Evolutionary conservation across 2,113 vertebrate species (phyloP).

Genomic region (Phaetusa simplex): DNA sequence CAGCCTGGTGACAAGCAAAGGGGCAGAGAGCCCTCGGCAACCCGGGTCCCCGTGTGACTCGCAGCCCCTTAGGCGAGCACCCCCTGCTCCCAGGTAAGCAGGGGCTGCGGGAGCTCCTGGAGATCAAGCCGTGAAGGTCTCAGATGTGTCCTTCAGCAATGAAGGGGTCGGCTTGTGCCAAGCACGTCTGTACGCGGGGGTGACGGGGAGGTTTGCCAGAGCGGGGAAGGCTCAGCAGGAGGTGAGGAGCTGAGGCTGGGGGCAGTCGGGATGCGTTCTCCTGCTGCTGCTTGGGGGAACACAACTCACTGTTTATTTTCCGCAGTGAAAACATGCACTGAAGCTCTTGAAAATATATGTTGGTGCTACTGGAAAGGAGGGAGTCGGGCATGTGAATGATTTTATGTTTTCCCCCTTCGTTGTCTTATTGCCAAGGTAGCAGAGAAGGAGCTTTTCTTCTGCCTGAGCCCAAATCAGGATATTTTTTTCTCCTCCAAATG

Average conservation of each 20-base stretch:
- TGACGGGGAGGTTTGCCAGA: neutral
- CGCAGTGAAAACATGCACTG: neutral
- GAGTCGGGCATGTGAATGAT: neutral
- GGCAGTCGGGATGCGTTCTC: neutral
- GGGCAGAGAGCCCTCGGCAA: neutral
- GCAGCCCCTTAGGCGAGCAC: fast-evolving
- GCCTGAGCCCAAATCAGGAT: neutral
- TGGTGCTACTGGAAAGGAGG: neutral
- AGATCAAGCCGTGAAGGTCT: neutral
- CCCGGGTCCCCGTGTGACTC: fast-evolving
- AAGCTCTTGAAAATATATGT: neutral
- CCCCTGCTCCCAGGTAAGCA: neutral
- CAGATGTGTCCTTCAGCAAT: neutral
- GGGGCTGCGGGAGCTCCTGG: neutral
- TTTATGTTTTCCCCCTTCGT: neutral
- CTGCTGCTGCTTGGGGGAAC: neutral
- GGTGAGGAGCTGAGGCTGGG: neutral
- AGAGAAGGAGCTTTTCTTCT: neutral
- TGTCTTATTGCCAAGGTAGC: slow-evolving; percentile 15
- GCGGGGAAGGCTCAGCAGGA: neutral
- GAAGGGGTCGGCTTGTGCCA: neutral
- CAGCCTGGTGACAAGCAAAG: neutral
- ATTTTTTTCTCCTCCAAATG: neutral
- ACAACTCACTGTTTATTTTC: slow-evolving; percentile 8
- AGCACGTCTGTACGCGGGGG: neutral